A percentile compares a stretch with the other conserved stretches of the same genome.
Evolutionary conservation across 2,797 vertebrate genomes (phyloP).

Genomic region (Antrozous pallidus): DNA sequence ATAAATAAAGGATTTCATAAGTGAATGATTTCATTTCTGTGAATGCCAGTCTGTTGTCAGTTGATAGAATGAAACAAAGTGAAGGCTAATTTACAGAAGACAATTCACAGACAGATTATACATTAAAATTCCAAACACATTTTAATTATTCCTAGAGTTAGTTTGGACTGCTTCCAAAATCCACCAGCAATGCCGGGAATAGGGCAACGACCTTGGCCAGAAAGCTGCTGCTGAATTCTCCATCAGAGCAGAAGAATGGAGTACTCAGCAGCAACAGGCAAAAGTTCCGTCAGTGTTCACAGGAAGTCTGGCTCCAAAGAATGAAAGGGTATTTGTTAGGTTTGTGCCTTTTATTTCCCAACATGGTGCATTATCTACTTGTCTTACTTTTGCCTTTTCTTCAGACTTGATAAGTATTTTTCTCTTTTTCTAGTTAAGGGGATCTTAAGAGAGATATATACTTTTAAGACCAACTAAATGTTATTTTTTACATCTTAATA

Average conservation of each 20-base stretch:
- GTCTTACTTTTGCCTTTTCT: background rate
- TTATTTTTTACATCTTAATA: background rate
- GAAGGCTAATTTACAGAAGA: constrained; percentile 34
- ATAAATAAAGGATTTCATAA: constrained; percentile 26
- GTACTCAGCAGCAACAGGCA: background rate
- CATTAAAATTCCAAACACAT: constrained; percentile 10
- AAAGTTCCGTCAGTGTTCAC: background rate
- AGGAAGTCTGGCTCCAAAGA: background rate
- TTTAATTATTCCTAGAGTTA: background rate
- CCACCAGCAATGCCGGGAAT: background rate
- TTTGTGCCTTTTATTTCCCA: background rate
- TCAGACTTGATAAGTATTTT: background rate
- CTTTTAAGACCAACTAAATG: background rate
- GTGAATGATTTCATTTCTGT: background rate
- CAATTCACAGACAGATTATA: background rate
- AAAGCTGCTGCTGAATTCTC: background rate
- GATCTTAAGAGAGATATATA: background rate
- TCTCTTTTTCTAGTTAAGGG: background rate
- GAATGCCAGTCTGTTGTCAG: background rate
- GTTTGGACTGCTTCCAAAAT: background rate
- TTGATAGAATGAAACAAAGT: constrained; percentile 10
- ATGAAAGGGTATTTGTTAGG: background rate
- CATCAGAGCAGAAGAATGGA: background rate
- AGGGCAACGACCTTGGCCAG: background rate
- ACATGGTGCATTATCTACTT: background rate